Evolutionary conservation across 1,140 invertebrate genomes (phyloP), one percentile per base, ranked within the genome.

Genomic region (Mercenaria mercenaria): DNA sequence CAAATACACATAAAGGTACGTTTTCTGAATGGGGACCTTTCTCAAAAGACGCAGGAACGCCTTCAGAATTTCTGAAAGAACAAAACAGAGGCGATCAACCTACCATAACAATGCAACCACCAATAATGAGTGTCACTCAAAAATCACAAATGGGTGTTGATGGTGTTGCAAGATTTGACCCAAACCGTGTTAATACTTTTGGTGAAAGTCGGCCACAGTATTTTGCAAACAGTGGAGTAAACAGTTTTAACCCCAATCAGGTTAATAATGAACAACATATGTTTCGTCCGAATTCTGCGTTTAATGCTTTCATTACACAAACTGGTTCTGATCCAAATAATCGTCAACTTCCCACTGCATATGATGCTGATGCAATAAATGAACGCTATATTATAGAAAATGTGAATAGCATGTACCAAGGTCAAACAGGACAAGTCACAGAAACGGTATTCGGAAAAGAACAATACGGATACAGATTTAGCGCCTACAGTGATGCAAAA

Each of bases 301-400:
- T 79, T 23, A 29, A 64, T 20, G 26, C 13, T 34, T 77, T 77
- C n/a, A 47, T 76, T 11, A 76, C 84, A 32, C 84, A 87, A 34
- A 87, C 84, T 23, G 84, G 84, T 41, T 87, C 84, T n/a, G 37
- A 76, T 37, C 32, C 72, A 8, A 43, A 61, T 43, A 61, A 76
- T 34, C 23, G 8, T 26, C 39, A 47, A 13, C 4, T 41, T 15
- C 26, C 32, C 29, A 29, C 43, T 23, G 34, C 32, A 13, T 87
- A 43, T 56, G 37, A 87, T 34, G 47, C 84, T 47, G 32, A 87
- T 32, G 74, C 64, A 32, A 47, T 76, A 8, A 87, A 87, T 79
- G 59, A 87, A 64, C 41, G 32, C 4, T 72, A 72, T 26, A 72
- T 50, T n/a, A 8, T 26, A 13, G 80, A 39, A 26, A 61, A 15